Evolutionary conservation across 2,888 invertebrate genomes (phyloP), one percentile per base, ranked within the genome.

Genomic region (Pristionchus exspectatus): DNA sequence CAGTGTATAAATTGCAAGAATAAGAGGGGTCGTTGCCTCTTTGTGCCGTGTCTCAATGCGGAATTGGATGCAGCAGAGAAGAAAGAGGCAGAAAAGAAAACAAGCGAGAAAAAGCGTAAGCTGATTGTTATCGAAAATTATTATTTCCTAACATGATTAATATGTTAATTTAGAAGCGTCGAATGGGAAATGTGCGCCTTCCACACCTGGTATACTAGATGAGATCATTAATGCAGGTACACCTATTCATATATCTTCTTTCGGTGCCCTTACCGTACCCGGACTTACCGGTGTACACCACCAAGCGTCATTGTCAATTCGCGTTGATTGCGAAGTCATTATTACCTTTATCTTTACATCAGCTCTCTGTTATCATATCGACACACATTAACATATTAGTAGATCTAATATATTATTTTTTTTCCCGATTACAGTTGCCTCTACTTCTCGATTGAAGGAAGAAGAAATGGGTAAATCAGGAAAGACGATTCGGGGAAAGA

Each of bases 1-100:
- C 84, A 85, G 84, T 85, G 84, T 12, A 18, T 12, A 7, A 30
- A 27, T 7, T 85, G 84, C 50, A 50, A 14, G 14, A 12, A 30
- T 14, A 85, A 85, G 33, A 21, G 27, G 2, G 84, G 84, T 33
- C 84, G 84, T 10, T 85, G 84, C 21, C 7, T 85, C 59, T 30
- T 33, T 24, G 59, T 85, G 24, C 56, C 30, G 12, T 85, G 84
- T 38, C 12, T 59, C 59, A 33, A 9, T 3, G 33, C 14, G 33
- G 27, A 5, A 30, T 2, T 33, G 14, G 14, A 4, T 16, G 5
- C 50, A n/a, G 4, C 24, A 24, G 50, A 9, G 14, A 54, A 50
- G 54, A 50, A n/a, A 10, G 18, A 24, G 21, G n/a, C 16, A 72
- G 69, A 63, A 24, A 63, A 63, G 63, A 24, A 63, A 63, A 3